phyloP scores from a whole-genome alignment of 2,797 vertebrate species.

The Vireo griseus region DNA sequence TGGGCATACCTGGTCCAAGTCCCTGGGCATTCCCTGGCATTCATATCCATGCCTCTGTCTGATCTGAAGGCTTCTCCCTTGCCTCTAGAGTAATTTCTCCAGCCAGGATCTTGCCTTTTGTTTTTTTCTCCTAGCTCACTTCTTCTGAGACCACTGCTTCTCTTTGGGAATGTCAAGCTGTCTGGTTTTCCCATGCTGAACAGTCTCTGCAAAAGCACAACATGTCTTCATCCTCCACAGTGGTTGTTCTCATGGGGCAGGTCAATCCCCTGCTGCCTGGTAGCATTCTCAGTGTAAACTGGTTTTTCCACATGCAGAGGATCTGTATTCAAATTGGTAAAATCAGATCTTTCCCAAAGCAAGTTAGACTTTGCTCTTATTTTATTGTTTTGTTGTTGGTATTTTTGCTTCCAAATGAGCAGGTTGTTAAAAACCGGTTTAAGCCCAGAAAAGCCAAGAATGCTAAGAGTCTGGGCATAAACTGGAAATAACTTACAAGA shows the following conservation, averaged over 20 bases:
- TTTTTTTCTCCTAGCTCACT: neutral
- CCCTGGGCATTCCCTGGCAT: neutral
- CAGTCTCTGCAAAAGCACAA: neutral
- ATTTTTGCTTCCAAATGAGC: neutral
- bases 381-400: neutral
- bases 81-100: neutral
- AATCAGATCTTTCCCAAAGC: conserved; percentile 28
- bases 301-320: rapidly evolving
- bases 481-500: too few species aligned
- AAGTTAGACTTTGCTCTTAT: neutral
- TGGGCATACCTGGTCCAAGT: neutral
- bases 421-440: too few species aligned
- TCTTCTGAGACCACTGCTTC: neutral
- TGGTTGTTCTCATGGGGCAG: neutral
- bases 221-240: neutral
- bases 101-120: neutral
- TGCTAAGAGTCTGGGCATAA: too few species aligned
- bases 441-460: too few species aligned
- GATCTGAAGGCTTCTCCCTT: neutral
- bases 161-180: neutral
- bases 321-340: conserved; percentile 22
- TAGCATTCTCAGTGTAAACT: neutral
- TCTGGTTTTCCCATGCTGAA: neutral
- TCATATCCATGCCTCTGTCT: neutral
- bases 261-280: neutral